phyloP scores from a whole-genome alignment of 2,113 vertebrate species.

The Orycteropus afer region DNA sequence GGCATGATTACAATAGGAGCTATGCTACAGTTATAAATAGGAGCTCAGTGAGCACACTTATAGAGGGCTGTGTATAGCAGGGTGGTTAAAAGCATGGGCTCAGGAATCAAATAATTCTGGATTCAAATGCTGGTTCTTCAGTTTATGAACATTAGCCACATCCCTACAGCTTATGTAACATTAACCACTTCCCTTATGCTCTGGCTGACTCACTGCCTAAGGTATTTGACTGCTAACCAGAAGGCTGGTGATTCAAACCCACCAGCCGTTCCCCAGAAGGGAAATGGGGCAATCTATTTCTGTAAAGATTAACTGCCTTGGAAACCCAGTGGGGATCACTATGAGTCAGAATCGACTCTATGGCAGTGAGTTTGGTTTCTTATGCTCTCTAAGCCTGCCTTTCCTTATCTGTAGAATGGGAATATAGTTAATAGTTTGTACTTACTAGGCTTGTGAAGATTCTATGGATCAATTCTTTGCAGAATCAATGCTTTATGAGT shows the following conservation, averaged over 20 bases:
- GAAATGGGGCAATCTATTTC: too few relatives aligned
- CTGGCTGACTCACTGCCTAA: too few relatives aligned
- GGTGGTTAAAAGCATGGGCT: neutral
- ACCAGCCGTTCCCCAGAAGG: too few relatives aligned
- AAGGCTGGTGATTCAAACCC: too few relatives aligned
- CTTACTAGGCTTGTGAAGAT: neutral
- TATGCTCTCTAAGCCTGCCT: neutral
- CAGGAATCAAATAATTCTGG: neutral
- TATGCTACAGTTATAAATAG: neutral
- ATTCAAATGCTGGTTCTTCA: neutral
- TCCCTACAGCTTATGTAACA: neutral
- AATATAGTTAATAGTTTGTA: neutral
- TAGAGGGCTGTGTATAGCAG: neutral
- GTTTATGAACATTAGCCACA: neutral
- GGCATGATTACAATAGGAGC: neutral
- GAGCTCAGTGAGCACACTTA: neutral
- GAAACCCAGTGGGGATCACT: too few relatives aligned
- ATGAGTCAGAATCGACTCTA: too few relatives aligned
- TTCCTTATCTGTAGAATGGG: neutral
- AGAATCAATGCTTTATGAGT: conserved; percentile 7
- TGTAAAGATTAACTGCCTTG: too few relatives aligned
- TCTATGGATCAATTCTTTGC: neutral
- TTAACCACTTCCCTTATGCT: neutral
- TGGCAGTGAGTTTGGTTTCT: too few relatives aligned
- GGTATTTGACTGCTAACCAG: too few relatives aligned